These are phyloP conservation scores for Phalloptychus januarius DNA, from an alignment of 2,797 vertebrate species.

Conservation along the genomic window DNA sequence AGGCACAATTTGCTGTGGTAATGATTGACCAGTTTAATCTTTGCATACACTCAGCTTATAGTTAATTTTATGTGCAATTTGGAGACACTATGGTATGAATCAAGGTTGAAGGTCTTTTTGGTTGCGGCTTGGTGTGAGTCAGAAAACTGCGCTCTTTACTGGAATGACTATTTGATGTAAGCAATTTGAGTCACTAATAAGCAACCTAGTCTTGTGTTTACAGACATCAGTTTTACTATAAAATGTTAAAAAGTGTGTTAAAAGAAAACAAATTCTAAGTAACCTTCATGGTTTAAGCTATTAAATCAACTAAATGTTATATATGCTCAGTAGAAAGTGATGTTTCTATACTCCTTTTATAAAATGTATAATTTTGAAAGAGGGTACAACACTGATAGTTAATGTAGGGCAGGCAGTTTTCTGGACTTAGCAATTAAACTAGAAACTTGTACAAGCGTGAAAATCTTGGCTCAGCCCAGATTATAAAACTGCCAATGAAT, in stretches of 20 bases:
- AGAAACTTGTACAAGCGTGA: not conserved
- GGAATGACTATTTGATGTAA: not conserved
- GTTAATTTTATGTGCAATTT: not conserved
- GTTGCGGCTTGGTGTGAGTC: not conserved
- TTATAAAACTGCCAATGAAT: not conserved
- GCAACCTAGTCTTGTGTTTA: not conserved
- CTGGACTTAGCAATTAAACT: not conserved
- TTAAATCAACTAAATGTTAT: not conserved
- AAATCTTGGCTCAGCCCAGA: not conserved
- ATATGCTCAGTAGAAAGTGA: not conserved
- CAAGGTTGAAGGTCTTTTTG: not conserved
- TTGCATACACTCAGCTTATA: not conserved
- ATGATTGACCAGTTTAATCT: conserved; percentile 14
- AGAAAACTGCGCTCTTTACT: not conserved
- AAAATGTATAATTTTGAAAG: not conserved
- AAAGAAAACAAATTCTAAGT: not conserved
- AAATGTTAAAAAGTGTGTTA: not conserved
- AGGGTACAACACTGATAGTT: not conserved
- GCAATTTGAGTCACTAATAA: not conserved
- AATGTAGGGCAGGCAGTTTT: not conserved
- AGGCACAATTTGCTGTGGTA: conserved; percentile 14
- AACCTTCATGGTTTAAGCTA: not conserved
- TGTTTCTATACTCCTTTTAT: not conserved
- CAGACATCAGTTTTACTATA: not conserved
- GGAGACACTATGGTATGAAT: not conserved